phyloP scores from a whole-genome alignment of 1,140 invertebrate genomes.

The Drosophila lacertosa region DNA sequence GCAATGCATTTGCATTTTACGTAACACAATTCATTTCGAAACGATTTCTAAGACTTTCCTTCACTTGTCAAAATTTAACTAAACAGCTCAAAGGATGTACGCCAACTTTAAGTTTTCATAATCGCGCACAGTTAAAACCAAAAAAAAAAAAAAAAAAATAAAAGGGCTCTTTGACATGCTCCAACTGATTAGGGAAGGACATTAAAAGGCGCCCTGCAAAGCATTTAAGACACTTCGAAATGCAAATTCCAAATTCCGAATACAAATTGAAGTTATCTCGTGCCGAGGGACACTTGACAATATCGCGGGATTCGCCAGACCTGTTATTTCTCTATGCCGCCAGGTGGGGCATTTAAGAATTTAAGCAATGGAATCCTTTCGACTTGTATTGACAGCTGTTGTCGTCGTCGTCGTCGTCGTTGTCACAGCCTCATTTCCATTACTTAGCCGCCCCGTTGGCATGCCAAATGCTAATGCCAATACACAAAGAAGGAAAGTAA shows the following conservation, averaged over 20 bases:
- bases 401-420: conserved; percentile 30
- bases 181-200: conserved; percentile 2
- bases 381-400: conserved; percentile 77
- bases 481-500: conserved; percentile 43
- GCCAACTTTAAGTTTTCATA: too few species aligned
- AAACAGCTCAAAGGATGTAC: too few species aligned
- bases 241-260: conserved; percentile 17
- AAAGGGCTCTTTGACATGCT: background rate
- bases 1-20: conserved; percentile 2
- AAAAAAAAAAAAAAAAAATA: too few species aligned
- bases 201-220: conserved; percentile 10
- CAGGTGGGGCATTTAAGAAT: conserved; percentile 38
- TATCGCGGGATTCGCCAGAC: conserved; percentile 7
- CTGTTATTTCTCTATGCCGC: background rate
- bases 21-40: background rate
- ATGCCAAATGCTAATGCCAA: conserved; percentile 55
- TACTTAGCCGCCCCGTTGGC: conserved; percentile 35
- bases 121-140: background rate
- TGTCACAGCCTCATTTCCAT: conserved; percentile 30
- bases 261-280: conserved; percentile 35
- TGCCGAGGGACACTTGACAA: conserved; percentile 26
- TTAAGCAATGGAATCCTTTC: conserved; percentile 54
- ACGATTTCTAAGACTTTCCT: too few species aligned
- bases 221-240: conserved; percentile 34
- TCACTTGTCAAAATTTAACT: too few species aligned